Evolutionary conservation across 1,140 invertebrate genomes (phyloP).

Genomic region (Drosophila arawakana): DNA sequence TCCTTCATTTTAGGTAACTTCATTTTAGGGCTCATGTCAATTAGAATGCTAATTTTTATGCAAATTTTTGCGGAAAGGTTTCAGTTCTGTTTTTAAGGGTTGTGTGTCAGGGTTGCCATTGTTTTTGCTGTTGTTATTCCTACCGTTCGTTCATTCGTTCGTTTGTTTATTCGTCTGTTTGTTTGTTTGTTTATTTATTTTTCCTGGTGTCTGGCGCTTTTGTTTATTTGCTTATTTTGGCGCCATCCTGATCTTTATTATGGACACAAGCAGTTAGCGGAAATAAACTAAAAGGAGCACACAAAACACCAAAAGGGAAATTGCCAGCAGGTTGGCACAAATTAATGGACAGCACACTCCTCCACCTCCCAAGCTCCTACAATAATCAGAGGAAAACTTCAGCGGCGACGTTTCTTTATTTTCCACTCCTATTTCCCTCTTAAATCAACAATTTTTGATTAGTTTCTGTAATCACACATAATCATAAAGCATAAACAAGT

Average conservation of each 20-base stretch:
- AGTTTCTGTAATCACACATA: constrained; percentile 22
- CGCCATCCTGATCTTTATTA: constrained; percentile 60
- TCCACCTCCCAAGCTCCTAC: not conserved
- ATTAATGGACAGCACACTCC: constrained; percentile 49
- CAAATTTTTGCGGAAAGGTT: constrained; percentile 73
- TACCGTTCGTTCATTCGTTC: constrained; percentile 4
- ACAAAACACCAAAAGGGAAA: constrained; percentile 49
- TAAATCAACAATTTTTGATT: constrained; percentile 27
- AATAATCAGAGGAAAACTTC: not conserved
- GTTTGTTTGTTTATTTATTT: constrained; percentile 27
- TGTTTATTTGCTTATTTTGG: constrained; percentile 53
- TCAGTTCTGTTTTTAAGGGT: constrained; percentile 36
- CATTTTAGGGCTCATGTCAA: constrained; percentile 74
- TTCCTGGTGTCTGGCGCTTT: constrained; percentile 30
- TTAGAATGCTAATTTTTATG: constrained; percentile 82
- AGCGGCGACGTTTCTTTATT: not conserved
- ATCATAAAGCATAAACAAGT: constrained; percentile 62
- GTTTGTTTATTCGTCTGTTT: not conserved
- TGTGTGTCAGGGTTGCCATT: constrained; percentile 27
- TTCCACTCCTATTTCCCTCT: constrained; percentile 12
- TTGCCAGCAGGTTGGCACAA: constrained; percentile 65
- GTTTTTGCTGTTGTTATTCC: constrained; percentile 5
- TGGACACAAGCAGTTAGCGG: constrained; percentile 55
- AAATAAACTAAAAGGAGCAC: constrained; percentile 67
- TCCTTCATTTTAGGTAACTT: constrained; percentile 37